phyloP scores from a whole-genome alignment of 2,888 invertebrate genomes.

The Tuta absoluta region DNA sequence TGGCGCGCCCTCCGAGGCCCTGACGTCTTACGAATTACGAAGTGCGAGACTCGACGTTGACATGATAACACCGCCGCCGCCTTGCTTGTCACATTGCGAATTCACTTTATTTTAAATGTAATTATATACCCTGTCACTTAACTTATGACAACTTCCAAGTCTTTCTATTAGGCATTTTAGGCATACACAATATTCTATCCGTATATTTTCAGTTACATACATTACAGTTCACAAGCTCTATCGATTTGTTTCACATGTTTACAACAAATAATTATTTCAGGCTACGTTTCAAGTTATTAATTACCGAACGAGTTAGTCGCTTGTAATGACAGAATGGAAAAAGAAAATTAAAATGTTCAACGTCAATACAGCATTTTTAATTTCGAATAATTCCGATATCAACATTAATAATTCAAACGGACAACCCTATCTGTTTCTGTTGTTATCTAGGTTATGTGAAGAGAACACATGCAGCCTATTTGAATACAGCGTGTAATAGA shows the following conservation, averaged over 20 bases:
- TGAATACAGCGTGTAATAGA: constrained; percentile 69
- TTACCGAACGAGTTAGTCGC: constrained; percentile 18
- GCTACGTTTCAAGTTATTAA: constrained; percentile 16
- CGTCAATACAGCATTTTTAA: constrained; percentile 36
- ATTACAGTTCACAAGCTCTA: constrained; percentile 24
- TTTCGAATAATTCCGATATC: constrained; percentile 28
- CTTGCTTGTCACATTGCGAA: constrained; percentile 51
- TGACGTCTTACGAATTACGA: constrained; percentile 23
- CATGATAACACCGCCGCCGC: constrained; percentile 49
- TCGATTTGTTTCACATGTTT: constrained; percentile 16
- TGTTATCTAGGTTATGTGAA: constrained; percentile 70
- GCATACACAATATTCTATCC: not conserved
- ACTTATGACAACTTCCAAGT: constrained; percentile 43
- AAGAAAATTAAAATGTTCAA: constrained; percentile 26
- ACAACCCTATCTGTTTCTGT: constrained; percentile 66
- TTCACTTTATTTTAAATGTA: constrained; percentile 69
- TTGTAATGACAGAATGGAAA: constrained; percentile 22
- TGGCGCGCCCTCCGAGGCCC: constrained; percentile 35
- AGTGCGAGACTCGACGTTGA: constrained; percentile 41
- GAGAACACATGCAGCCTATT: constrained; percentile 70
- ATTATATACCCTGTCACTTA: constrained; percentile 67
- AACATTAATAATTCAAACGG: constrained; percentile 55
- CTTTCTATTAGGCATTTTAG: constrained; percentile 49
- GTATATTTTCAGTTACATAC: constrained; percentile 20
- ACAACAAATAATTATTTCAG: constrained; percentile 11